phyloP scores from a whole-genome alignment of 2,888 invertebrate genomes.

The Drosophila fungiperda region DNA sequence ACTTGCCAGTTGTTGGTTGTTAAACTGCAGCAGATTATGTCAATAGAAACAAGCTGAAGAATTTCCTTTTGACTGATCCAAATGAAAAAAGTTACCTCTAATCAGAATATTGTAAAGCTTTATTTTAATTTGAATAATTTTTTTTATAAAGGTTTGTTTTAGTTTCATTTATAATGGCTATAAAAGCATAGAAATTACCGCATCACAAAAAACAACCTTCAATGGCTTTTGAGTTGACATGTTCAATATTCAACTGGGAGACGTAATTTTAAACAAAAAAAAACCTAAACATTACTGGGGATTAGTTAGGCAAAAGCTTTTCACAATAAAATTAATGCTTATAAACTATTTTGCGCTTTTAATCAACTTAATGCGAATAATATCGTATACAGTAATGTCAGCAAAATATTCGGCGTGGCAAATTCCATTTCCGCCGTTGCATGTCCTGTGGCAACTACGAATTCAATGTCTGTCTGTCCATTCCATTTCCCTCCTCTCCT shows the following conservation, averaged over 20 bases:
- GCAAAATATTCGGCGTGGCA: not conserved
- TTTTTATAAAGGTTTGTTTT: not conserved
- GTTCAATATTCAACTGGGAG: not conserved
- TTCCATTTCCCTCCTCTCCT: not conserved
- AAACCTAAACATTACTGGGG: not conserved
- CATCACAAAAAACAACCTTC: not conserved
- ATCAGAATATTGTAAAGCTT: not conserved
- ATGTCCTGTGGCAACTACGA: slow-evolving; percentile 44
- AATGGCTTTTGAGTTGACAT: not conserved
- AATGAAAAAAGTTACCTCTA: too few species aligned
- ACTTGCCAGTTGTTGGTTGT: not conserved
- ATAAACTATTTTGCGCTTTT: not conserved
- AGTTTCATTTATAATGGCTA: not conserved
- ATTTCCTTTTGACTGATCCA: not conserved
- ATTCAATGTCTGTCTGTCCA: slow-evolving; percentile 8
- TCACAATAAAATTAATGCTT: not conserved
- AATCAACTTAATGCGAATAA: not conserved
- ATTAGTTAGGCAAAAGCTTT: not conserved
- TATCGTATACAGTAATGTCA: not conserved
- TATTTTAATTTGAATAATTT: not conserved
- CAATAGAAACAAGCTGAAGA: slow-evolving; percentile 6
- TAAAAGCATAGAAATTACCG: not conserved
- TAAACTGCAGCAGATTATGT: not conserved
- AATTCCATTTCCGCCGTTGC: slow-evolving; percentile 31
- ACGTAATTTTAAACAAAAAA: not conserved